Base-by-base conservation (phyloP, 1,140 invertebrate species). In the Pseudobourletiella spinata region DNA sequence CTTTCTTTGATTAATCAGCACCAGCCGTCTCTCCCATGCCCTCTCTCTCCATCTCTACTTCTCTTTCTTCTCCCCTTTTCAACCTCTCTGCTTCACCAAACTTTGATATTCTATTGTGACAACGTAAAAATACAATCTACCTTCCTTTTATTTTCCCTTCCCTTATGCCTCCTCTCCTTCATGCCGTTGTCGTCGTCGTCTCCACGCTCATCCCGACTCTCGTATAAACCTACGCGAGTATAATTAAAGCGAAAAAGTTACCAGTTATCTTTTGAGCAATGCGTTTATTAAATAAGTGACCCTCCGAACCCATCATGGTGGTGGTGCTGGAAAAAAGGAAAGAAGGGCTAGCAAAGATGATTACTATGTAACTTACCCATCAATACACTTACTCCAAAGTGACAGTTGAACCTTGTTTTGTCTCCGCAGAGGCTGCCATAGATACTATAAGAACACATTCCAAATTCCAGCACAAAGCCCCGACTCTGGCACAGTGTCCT, bases 1-100 rank as follows among this genome's bases (percentile, higher is more conserved):
- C 43, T 43, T 63, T 30, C 55, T 66, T 66, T 61, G 59, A 61
- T 65, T 61, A 65, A 65, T 65, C 64, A 65, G 59, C 52, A 64
- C 57, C 42, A 43, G 56, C 50, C 32, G 35, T 42, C n/a, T n/a
- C n/a, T n/a, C n/a, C n/a, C n/a, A n/a, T n/a, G n/a, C n/a, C 32
- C 43, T 54, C 50, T 59, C 48, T 59, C 35, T 35, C n/a, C n/a
- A n/a, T n/a, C n/a, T n/a, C n/a, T n/a, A n/a, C n/a, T n/a, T n/a
- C 32, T 43, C 48, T 52, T 29, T 22, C 48, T 43, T 35, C 43
- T 29, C 46, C 44, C 20, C 59, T 55, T 54, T n/a, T 29, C 28
- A 24, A n/a, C 28, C 28, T 30, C 28, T 26, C 29, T 54, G 20
- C 22, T 26, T 54, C 46, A 48, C 46, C 8, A 8, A n/a, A 39